Evolutionary conservation across 2,888 invertebrate species (phyloP).

Genomic region (Eueremaeus valkanovi): DNA sequence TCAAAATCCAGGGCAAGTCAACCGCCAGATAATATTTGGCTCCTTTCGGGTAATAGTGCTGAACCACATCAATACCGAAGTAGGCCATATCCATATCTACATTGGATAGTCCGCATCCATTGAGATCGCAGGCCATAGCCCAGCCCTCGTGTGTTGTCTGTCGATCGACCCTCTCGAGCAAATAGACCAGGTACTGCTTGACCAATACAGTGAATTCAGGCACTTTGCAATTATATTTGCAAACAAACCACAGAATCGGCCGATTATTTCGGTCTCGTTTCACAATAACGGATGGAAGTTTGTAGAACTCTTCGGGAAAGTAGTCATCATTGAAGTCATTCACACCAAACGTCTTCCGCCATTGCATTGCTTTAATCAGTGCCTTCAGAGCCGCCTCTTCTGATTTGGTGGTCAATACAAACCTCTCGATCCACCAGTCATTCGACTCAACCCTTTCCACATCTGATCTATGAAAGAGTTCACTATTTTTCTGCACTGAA

Average conservation of each 20-base stretch:
- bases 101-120: slow-evolving; percentile 34
- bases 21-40: slow-evolving; percentile 35
- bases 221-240: slow-evolving; percentile 20
- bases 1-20: slow-evolving; percentile 43
- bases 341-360: slow-evolving; percentile 37
- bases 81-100: slow-evolving; percentile 82
- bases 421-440: slow-evolving; percentile 39
- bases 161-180: slow-evolving; percentile 28
- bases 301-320: slow-evolving; percentile 41
- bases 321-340: slow-evolving; percentile 17
- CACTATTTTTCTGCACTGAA: background rate
- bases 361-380: slow-evolving; percentile 32
- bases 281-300: background rate
- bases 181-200: slow-evolving; percentile 30
- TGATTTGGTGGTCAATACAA: slow-evolving; percentile 29
- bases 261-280: background rate
- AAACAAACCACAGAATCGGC: background rate
- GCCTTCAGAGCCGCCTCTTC: slow-evolving; percentile 27
- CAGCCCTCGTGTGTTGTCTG: slow-evolving; percentile 34
- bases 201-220: slow-evolving; percentile 25
- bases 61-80: slow-evolving; percentile 78
- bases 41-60: slow-evolving; percentile 76
- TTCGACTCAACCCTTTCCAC: slow-evolving; percentile 27
- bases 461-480: slow-evolving; percentile 30
- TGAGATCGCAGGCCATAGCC: slow-evolving; percentile 32